Percentiles rank a stretch among this genome's conserved stretches.
Conservation (phyloP, 2,888 invertebrate species). For the Nomada lathburiana region DNA sequence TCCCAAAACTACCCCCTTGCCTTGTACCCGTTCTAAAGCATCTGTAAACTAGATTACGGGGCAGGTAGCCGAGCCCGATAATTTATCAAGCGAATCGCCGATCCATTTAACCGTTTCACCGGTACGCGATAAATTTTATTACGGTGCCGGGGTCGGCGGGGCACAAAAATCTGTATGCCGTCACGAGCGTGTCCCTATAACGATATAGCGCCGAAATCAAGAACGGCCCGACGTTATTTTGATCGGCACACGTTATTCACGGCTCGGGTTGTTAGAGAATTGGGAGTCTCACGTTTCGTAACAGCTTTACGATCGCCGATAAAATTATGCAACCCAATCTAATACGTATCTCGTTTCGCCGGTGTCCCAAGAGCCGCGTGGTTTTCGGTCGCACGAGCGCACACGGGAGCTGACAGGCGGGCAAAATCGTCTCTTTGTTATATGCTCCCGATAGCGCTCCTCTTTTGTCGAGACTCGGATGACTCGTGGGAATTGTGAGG, state of each 20-base stretch:
- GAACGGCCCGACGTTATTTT: conserved; percentile 53
- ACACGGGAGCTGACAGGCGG: conserved; percentile 48
- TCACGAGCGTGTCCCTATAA: not conserved
- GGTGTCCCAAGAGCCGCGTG: conserved; percentile 63
- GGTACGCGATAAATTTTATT: not conserved
- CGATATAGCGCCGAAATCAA: conserved; percentile 2
- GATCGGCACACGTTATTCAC: conserved; percentile 65
- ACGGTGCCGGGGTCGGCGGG: too few species aligned
- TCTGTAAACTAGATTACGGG: too few species aligned
- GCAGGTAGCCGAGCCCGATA: too few species aligned
- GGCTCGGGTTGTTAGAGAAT: conserved; percentile 57
- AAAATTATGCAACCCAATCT: conserved; percentile 82
- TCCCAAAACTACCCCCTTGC: too few species aligned
- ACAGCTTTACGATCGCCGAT: conserved; percentile 76
- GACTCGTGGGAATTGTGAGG: conserved; percentile 57
- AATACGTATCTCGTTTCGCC: conserved; percentile 79
- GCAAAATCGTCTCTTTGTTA: conserved; percentile 60
- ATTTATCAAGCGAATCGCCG: not conserved
- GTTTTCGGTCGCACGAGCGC: conserved; percentile 61
- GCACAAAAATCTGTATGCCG: not conserved
- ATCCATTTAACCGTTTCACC: not conserved
- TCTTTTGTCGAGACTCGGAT: not conserved
- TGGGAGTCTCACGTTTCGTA: conserved; percentile 73
- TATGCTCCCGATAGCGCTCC: conserved; percentile 39
- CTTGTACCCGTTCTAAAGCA: too few species aligned